phyloP scores from a whole-genome alignment of 2,113 vertebrate genomes.

The Cinclus mexicanus region DNA sequence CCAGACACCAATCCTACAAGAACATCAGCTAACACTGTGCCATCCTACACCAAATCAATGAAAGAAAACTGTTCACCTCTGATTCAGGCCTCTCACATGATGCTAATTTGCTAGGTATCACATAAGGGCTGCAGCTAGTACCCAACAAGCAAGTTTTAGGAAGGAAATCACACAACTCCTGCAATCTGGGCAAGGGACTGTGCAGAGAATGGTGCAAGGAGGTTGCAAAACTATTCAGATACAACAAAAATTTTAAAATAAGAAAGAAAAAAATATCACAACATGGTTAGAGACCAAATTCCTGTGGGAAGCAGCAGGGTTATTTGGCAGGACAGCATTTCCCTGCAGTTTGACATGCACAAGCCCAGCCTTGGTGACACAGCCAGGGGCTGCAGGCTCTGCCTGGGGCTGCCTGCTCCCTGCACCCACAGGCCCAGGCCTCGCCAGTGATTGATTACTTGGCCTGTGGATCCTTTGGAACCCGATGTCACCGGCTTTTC shows the following conservation, averaged over 20 bases:
- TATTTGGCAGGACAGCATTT: background rate
- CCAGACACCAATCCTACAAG: background rate
- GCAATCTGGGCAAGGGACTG: background rate
- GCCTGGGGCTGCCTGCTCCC: background rate
- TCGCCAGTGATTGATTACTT: background rate
- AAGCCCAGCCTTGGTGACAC: background rate
- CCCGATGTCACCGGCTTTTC: background rate
- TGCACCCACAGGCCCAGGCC: background rate
- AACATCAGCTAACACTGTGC: background rate
- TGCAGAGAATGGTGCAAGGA: background rate
- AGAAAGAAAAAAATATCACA: background rate
- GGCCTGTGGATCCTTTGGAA: background rate
- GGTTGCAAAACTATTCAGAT: background rate
- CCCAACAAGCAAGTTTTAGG: background rate
- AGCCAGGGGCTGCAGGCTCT: background rate
- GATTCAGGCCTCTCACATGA: background rate
- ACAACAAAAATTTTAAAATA: background rate
- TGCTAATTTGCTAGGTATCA: background rate
- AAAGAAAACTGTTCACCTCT: background rate
- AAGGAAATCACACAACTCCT: background rate
- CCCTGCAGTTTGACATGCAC: background rate
- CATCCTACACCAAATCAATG: background rate
- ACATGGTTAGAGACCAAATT: background rate
- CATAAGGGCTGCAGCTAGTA: background rate
- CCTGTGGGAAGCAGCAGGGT: background rate